Conservation (phyloP, 2,113 vertebrate genomes). For the Benitochromis conjunctus region DNA sequence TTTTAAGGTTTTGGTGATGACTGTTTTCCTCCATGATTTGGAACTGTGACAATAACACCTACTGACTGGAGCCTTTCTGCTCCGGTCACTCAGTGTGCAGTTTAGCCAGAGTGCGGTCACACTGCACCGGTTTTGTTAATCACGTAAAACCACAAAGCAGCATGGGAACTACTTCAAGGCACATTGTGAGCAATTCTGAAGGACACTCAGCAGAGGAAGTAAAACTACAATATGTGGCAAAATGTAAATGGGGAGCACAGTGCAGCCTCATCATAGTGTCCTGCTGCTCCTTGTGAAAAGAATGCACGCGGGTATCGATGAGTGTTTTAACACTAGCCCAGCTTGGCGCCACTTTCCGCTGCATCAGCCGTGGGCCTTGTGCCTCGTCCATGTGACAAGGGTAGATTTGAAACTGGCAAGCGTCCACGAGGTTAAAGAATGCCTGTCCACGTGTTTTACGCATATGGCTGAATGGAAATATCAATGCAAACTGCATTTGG, state of each 20-base stretch:
- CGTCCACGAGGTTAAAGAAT: slow-evolving; percentile 12
- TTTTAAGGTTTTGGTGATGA: neutral
- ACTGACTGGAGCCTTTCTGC: neutral
- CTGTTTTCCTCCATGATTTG: neutral
- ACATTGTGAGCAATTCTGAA: neutral
- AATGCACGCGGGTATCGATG: slow-evolving; percentile 32
- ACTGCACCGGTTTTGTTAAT: neutral
- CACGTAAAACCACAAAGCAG: neutral
- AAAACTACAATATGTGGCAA: neutral
- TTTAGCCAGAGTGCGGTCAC: neutral
- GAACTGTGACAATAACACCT: neutral
- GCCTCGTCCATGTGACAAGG: slow-evolving; percentile 37
- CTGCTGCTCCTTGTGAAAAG: neutral
- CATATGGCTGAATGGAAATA: slow-evolving; percentile 40
- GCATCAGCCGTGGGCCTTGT: slow-evolving; percentile 43
- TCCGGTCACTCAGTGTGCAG: neutral
- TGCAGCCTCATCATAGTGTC: neutral
- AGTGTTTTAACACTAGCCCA: slow-evolving; percentile 20
- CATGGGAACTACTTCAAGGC: neutral
- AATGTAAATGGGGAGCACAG: neutral
- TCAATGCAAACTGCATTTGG: slow-evolving; percentile 29
- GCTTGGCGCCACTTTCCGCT: slow-evolving; percentile 41
- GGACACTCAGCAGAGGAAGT: neutral
- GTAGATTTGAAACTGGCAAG: slow-evolving; percentile 27
- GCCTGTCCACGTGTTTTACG: neutral